Percentiles rank a stretch among this genome's conserved stretches.
phyloP scores from a whole-genome alignment of 2,113 vertebrate genomes.

The Stomatorhinus ivindoensis region DNA sequence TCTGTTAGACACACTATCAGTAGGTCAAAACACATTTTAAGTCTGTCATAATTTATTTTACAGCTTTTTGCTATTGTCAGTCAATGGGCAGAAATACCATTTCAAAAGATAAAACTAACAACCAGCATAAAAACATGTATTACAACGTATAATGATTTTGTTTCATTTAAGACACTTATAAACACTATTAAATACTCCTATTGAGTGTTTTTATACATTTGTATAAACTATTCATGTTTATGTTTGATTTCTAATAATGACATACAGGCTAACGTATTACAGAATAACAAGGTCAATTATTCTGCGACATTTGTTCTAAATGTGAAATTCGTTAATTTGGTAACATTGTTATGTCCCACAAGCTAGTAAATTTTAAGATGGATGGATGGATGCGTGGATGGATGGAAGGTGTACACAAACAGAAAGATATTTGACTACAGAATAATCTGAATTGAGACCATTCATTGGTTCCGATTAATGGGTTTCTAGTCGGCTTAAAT shows the following conservation, averaged over 20 bases:
- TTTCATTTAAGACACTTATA: not conserved
- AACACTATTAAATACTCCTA: not conserved
- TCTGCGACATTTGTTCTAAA: not conserved
- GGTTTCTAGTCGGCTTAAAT: not conserved
- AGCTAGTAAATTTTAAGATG: not conserved
- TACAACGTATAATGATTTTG: not conserved
- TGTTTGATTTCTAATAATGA: not conserved
- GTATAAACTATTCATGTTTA: not conserved
- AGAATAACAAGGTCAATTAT: not conserved
- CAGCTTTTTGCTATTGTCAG: not conserved
- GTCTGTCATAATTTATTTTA: not conserved
- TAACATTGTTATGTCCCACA: not conserved
- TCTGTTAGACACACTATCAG: not conserved
- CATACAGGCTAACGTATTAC: not conserved
- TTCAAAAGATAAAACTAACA: not conserved
- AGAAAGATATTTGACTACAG: not conserved
- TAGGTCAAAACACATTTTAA: not conserved
- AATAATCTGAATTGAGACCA: not conserved
- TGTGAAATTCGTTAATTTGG: not conserved
- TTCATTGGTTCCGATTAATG: not conserved
- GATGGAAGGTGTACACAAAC: not conserved
- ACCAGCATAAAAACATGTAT: not conserved
- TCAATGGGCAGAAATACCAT: not conserved
- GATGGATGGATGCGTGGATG: not conserved
- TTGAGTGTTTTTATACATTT: not conserved